A percentile compares a stretch with the other conserved stretches of the same genome.
Conservation (phyloP, 2,113 vertebrate species). For the Philantomba maxwellii region DNA sequence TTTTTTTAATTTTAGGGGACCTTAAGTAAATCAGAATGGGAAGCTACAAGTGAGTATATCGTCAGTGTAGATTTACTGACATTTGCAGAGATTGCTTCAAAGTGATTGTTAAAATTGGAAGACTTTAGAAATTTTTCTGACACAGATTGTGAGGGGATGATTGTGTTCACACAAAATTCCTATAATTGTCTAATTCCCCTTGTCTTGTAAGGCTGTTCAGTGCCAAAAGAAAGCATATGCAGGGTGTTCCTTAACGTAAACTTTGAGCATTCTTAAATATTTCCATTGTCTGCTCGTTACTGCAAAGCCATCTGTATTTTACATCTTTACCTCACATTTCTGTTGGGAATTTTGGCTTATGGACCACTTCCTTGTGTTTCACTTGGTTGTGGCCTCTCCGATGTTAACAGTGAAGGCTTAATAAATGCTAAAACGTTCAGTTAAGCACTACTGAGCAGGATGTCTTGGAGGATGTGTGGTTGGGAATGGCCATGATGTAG, state of each 20-base stretch:
- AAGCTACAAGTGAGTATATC: slow-evolving; percentile 92
- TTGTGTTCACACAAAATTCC: not conserved
- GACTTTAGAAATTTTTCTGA: not conserved
- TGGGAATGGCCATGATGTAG: not conserved
- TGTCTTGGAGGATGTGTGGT: not conserved
- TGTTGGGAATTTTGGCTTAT: not conserved
- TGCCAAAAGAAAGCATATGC: not conserved
- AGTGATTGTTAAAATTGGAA: slow-evolving; percentile 24
- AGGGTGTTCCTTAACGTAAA: not conserved
- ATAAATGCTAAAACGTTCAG: not conserved
- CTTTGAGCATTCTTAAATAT: not conserved
- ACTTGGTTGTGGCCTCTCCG: not conserved
- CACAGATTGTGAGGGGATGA: not conserved
- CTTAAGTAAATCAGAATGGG: slow-evolving; percentile 95
- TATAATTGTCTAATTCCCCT: not conserved
- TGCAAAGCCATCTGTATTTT: not conserved
- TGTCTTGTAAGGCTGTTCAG: not conserved
- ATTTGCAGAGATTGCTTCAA: not conserved
- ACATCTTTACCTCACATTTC: not conserved
- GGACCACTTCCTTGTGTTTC: not conserved
- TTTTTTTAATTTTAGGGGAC: slow-evolving; percentile 85
- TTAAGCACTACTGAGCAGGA: not conserved
- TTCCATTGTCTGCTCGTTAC: not conserved
- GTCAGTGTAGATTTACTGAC: not conserved
- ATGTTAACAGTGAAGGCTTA: not conserved